Conservation (phyloP, 2,113 vertebrate genomes). For the Brienomyrus longianalis region DNA sequence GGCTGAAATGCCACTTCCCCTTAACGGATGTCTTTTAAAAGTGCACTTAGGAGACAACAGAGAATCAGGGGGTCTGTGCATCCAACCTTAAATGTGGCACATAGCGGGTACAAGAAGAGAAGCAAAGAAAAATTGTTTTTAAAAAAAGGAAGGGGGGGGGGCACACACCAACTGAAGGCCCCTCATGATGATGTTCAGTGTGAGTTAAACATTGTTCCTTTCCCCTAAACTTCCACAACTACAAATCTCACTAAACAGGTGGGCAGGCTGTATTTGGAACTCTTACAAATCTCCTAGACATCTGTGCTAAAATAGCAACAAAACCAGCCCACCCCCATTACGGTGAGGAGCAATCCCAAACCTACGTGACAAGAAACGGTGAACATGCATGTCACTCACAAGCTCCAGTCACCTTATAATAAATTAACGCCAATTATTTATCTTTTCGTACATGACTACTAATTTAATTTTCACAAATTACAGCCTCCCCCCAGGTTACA, state of each 20-base stretch:
- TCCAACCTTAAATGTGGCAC: background rate
- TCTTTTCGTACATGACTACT: background rate
- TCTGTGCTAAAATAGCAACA: slow-evolving; percentile 15
- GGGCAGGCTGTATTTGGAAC: slow-evolving; percentile 14
- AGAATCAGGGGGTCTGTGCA: background rate
- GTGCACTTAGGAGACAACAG: background rate
- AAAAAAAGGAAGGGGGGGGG: background rate
- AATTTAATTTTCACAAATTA: background rate
- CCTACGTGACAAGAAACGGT: background rate
- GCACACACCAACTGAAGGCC: background rate
- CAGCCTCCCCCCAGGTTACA: too few species aligned
- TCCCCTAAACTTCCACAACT: background rate
- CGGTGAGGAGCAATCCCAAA: background rate
- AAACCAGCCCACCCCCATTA: background rate
- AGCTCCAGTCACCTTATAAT: background rate
- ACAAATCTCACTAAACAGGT: slow-evolving; percentile 1
- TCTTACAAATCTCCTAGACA: background rate
- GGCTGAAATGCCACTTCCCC: background rate
- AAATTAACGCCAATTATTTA: background rate
- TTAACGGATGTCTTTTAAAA: background rate
- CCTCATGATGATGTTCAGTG: background rate
- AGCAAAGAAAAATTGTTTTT: background rate
- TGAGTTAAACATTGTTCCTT: background rate
- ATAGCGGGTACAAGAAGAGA: background rate
- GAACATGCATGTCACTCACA: background rate